These are phyloP conservation scores for Spilogale gracilis DNA, from an alignment of 2,113 vertebrate species.

Conservation along the genomic window DNA sequence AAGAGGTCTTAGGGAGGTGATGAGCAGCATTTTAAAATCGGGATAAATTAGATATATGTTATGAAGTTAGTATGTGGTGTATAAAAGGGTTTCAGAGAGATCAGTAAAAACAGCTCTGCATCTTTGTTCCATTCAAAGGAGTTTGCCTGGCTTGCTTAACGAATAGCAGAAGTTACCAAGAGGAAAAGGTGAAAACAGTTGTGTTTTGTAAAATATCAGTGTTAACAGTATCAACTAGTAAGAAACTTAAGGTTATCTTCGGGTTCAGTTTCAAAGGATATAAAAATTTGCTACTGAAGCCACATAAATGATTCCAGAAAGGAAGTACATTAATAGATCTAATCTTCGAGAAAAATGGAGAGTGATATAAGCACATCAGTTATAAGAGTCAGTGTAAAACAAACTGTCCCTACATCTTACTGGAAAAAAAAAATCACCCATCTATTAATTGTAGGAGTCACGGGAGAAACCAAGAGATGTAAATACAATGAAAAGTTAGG, in stretches of 20 bases:
- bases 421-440: neutral
- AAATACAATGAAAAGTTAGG: conserved; percentile 26
- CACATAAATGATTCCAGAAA: conserved; percentile 6
- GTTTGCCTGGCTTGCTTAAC: conserved; percentile 32
- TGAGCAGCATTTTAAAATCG: conserved; percentile 38
- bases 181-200: conserved; percentile 1
- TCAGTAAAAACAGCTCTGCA: neutral
- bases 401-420: neutral
- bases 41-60: neutral
- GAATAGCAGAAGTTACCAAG: neutral
- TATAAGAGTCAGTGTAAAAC: conserved; percentile 49
- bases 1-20: conserved; percentile 36
- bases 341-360: conserved; percentile 19
- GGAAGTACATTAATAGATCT: neutral
- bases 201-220: conserved; percentile 29
- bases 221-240: conserved; percentile 10
- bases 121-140: conserved; percentile 29
- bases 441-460: conserved; percentile 19
- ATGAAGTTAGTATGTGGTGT: neutral
- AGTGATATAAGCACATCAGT: neutral
- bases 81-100: conserved; percentile 8
- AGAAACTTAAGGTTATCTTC: conserved; percentile 22
- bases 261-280: conserved; percentile 45
- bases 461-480: neutral
- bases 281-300: conserved; percentile 31